These are phyloP conservation scores for Epinephelus coioides DNA, from an alignment of 2,797 vertebrate species.

Conservation along the genomic window DNA sequence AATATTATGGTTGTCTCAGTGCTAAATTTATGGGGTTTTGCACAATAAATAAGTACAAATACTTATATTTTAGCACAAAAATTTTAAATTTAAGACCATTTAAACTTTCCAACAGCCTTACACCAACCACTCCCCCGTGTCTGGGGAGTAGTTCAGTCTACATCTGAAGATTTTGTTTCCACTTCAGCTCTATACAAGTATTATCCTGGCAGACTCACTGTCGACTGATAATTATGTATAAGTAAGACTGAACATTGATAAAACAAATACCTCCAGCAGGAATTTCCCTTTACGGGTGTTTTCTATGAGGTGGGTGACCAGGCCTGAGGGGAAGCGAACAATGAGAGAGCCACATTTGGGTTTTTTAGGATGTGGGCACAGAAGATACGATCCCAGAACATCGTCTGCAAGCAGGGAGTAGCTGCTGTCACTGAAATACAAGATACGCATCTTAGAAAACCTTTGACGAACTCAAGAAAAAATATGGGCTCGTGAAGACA, in stretches of 20 bases:
- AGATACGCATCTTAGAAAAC: not conserved
- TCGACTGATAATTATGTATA: not conserved
- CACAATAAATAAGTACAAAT: not conserved
- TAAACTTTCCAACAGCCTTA: not conserved
- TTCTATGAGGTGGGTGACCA: constrained; percentile 86
- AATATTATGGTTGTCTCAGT: not conserved
- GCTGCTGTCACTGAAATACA: constrained; percentile 85
- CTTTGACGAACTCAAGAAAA: not conserved
- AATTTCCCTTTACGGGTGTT: constrained; percentile 86
- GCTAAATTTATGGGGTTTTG: not conserved
- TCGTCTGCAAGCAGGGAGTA: constrained; percentile 89
- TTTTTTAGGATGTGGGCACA: constrained; percentile 88
- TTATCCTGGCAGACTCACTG: not conserved
- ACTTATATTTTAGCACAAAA: not conserved
- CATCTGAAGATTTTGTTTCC: not conserved
- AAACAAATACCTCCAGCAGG: constrained; percentile 88
- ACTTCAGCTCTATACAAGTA: not conserved
- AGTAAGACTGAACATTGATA: not conserved
- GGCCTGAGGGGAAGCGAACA: constrained; percentile 87
- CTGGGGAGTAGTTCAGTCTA: not conserved
- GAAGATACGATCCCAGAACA: constrained; percentile 91
- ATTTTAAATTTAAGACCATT: not conserved
- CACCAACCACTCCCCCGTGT: too few relatives aligned
- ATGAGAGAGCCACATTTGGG: constrained; percentile 87
- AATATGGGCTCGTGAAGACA: fast-evolving